These are phyloP conservation scores for Mastacembelus armatus DNA, from an alignment of 2,797 vertebrate species.

Conservation along the genomic window DNA sequence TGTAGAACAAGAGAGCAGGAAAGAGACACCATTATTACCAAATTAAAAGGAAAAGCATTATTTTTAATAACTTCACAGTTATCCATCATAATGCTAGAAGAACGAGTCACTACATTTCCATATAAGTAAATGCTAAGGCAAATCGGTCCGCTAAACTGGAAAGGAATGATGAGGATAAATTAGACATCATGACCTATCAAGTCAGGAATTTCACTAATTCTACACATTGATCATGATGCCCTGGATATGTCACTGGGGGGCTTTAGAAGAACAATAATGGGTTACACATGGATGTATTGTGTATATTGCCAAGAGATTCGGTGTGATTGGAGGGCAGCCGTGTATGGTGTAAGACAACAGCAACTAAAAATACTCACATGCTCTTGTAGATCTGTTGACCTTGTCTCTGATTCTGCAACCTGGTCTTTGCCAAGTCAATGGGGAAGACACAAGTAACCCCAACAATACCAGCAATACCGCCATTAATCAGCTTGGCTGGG, in stretches of 20 bases:
- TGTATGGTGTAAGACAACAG: not conserved
- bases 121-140: slow-evolving; percentile 20
- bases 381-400: slow-evolving; percentile 89
- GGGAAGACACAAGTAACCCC: slow-evolving; percentile 91
- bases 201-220: slow-evolving; percentile 6
- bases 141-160: slow-evolving; percentile 12
- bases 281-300: slow-evolving; percentile 1
- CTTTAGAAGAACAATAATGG: slow-evolving; percentile 26
- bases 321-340: not conserved
- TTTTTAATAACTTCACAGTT: not conserved
- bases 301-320: not conserved
- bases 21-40: not conserved
- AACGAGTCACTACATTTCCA: slow-evolving; percentile 6
- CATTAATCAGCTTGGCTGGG: slow-evolving; percentile 90
- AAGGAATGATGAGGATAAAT: not conserved
- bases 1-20: slow-evolving; percentile 47
- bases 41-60: too few relatives aligned
- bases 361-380: slow-evolving; percentile 83
- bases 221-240: not conserved
- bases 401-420: slow-evolving; percentile 89
- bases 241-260: slow-evolving; percentile 11
- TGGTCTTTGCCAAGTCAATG: slow-evolving; percentile 89
- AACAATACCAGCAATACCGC: slow-evolving; percentile 89
- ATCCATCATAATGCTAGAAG: not conserved
- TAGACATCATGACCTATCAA: not conserved